Percentiles rank a stretch among this genome's conserved stretches.
Conservation (phyloP, 2,797 vertebrate genomes). For the Pitangus sulphuratus region DNA sequence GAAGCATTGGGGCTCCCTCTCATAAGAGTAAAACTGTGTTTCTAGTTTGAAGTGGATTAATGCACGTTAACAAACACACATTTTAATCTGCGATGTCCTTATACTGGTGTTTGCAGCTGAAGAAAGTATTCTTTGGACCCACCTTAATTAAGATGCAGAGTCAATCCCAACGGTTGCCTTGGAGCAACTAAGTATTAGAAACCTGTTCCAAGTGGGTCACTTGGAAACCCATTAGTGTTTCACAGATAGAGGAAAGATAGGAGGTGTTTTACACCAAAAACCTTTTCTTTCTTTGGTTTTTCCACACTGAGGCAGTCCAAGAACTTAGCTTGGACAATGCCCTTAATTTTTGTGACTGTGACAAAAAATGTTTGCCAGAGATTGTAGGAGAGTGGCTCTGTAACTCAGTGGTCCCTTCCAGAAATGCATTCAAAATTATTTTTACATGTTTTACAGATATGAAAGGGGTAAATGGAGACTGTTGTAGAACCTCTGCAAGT, state of each 20-base stretch:
- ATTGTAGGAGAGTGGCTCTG: not conserved
- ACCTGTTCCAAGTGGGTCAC: not conserved
- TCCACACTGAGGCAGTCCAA: not conserved
- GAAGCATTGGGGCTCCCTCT: rapidly evolving
- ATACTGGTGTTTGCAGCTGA: not conserved
- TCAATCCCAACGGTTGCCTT: not conserved
- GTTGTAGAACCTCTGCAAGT: not conserved
- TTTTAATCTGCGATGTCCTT: not conserved
- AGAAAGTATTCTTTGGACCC: not conserved
- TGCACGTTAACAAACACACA: not conserved
- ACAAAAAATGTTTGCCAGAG: not conserved
- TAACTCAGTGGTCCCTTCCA: not conserved
- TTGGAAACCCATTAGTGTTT: not conserved
- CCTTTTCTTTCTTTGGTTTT: not conserved
- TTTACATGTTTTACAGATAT: not conserved
- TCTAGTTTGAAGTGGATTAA: not conserved
- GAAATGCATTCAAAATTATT: not conserved
- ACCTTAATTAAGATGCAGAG: not conserved
- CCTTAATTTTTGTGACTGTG: not conserved
- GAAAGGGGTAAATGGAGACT: not conserved
- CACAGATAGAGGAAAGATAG: not conserved
- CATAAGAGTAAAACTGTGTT: not conserved
- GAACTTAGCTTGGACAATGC: not conserved
- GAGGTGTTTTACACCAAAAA: not conserved
- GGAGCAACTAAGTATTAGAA: not conserved